Evolutionary conservation across 2,888 invertebrate genomes (phyloP).

Genomic region (Drosophila nr. perissopoda): DNA sequence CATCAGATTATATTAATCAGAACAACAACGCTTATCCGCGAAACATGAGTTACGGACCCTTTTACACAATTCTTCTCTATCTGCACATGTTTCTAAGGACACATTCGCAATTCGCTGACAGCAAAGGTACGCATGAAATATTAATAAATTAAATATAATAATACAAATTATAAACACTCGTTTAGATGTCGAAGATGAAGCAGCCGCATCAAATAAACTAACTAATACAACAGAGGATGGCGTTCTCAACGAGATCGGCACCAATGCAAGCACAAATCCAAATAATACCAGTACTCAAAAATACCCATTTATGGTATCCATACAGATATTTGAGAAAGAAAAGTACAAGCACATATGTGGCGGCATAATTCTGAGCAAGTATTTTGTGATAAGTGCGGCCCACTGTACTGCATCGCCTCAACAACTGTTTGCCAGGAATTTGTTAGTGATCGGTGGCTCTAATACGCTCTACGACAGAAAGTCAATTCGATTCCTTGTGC

Average conservation of each 20-base stretch:
- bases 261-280: not conserved
- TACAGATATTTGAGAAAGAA: constrained; percentile 45
- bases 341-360: constrained; percentile 76
- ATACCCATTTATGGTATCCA: constrained; percentile 62
- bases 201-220: not conserved
- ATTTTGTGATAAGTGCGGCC: constrained; percentile 81
- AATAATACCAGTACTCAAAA: not conserved
- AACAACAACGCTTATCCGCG: rapidly evolving
- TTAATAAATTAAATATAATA: not conserved
- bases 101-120: not conserved
- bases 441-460: constrained; percentile 67
- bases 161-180: not conserved
- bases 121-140: constrained; percentile 19
- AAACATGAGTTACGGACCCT: constrained; percentile 8
- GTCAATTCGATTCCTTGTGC: constrained; percentile 60
- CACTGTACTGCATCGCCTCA: constrained; percentile 70
- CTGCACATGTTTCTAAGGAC: not conserved
- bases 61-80: not conserved
- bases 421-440: constrained; percentile 11
- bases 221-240: not conserved
- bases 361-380: constrained; percentile 77
- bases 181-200: not conserved
- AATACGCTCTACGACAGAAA: constrained; percentile 33
- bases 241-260: not conserved
- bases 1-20: not conserved